Conservation (phyloP, 2,888 invertebrate species). For the Mesochorus sp. region DNA sequence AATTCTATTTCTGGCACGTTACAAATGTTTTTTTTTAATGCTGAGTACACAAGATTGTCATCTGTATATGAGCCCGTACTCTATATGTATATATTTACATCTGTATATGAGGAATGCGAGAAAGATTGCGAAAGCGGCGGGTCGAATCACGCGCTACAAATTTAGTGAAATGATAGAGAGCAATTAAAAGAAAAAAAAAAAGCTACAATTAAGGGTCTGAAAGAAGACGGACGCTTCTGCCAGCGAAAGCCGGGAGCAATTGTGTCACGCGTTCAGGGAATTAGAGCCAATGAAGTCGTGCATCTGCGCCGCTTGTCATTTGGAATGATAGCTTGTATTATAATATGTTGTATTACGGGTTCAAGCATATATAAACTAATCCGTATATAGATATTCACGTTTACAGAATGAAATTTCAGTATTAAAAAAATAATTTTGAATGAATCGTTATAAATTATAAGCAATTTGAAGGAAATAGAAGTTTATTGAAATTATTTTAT, state of each 20-base stretch:
- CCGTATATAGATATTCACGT: neutral
- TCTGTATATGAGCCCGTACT: constrained; percentile 3
- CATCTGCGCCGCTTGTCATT: constrained; percentile 62
- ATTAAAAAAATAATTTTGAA: too few species aligned
- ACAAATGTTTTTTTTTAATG: constrained; percentile 30
- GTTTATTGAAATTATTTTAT: too few species aligned
- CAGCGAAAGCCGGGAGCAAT: constrained; percentile 54
- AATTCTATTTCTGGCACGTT: constrained; percentile 38
- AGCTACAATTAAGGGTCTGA: constrained; percentile 26
- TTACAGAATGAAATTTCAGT: too few species aligned
- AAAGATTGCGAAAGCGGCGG: constrained; percentile 53
- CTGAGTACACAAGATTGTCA: constrained; percentile 23
- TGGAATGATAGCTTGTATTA: constrained; percentile 31
- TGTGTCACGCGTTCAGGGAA: constrained; percentile 61
- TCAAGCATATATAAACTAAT: too few species aligned
- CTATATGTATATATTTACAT: neutral
- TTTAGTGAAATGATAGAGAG: constrained; percentile 30
- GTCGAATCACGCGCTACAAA: constrained; percentile 55
- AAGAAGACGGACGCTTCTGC: constrained; percentile 7
- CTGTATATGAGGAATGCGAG: constrained; percentile 36
- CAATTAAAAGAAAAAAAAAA: constrained; percentile 13
- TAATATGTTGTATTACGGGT: too few species aligned
- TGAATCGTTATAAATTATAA: too few species aligned
- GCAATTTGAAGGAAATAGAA: too few species aligned
- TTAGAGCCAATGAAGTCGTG: constrained; percentile 65